phyloP scores from a whole-genome alignment of 1,140 invertebrate species.

The Drosophila leontia region DNA sequence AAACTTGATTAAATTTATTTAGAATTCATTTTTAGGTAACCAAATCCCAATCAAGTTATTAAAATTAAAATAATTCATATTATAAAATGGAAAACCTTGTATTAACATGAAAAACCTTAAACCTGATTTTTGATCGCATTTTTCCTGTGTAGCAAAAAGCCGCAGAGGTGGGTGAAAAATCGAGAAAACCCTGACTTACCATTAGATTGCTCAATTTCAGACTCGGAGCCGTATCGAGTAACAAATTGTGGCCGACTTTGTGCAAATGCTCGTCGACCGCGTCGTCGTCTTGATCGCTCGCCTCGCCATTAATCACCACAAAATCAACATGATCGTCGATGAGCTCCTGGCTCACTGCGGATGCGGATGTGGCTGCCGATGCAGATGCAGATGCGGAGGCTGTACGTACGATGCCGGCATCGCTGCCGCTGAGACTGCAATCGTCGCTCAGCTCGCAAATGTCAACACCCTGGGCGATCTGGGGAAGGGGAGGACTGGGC shows the following conservation, averaged over 20 bases:
- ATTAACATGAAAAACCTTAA: background rate
- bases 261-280: conserved; percentile 59
- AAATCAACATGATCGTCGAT: conserved; percentile 80
- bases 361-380: conserved; percentile 28
- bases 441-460: conserved; percentile 73
- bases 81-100: background rate
- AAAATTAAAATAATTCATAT: background rate
- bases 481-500: conserved; percentile 24
- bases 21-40: background rate
- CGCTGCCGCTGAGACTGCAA: conserved; percentile 55
- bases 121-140: background rate
- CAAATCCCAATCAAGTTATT: background rate
- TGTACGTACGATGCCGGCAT: conserved; percentile 56
- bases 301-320: conserved; percentile 76
- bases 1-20: background rate
- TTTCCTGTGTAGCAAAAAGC: conserved; percentile 17
- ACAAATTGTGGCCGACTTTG: conserved; percentile 75
- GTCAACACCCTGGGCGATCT: conserved; percentile 62
- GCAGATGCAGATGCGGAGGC: conserved; percentile 24
- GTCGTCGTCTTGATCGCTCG: conserved; percentile 54
- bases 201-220: conserved; percentile 85
- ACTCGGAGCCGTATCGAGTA: conserved; percentile 82
- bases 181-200: conserved; percentile 63
- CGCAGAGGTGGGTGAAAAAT: conserved; percentile 6
- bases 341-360: conserved; percentile 63